Base-by-base conservation (phyloP, 2,888 invertebrate genomes). In the Smittia aterrima region DNA sequence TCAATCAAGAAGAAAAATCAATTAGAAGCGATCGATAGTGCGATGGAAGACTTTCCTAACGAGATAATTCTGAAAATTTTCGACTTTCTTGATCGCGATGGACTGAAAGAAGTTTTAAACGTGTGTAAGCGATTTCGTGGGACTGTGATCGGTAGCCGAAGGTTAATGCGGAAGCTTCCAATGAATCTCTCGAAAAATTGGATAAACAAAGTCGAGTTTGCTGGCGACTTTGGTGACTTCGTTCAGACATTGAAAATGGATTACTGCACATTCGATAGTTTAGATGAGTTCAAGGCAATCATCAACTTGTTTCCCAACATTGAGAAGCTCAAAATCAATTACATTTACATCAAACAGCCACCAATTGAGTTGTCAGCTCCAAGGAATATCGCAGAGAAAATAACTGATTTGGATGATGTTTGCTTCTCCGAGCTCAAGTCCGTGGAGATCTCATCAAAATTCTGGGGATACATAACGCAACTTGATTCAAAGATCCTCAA, bases 291-390 rank as follows among this genome's bases (percentile, higher is more conserved):
- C 22, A 74, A 74, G 20, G 25, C 24, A 3, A 6, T 74, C 20
- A 22, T 74, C 6, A 66, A 25, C 25, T n/a, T 74, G 16, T 66
- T 66, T 47, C 66, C 74, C 16, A 66, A 47, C 18, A 27, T 74
- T 47, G 74, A 74, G 24, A 74, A 47, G 20, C 40, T 74, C 22
- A 66, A 27, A 18, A 74, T 74, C 22, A 47, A 27, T 27, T 74
- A 74, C 22, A 53, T 74, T 27, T 74, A 74, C 38, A 74, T 74
- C 32, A 74, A 74, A n/a, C 74, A 74, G 6, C 66, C 64, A 16
- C 13, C 58, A 40, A 22, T 38, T 6, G 72, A 72, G 13, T 13
- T 32, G 2, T 27, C 24, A 20, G 2, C 47, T 3, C 47, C 13
- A 16, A 3, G 4, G 22, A 7, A 41, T 18, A 0, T 47, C n/a